A percentile compares a stretch with the other conserved stretches of the same genome.
Evolutionary conservation across 1,140 invertebrate genomes (phyloP).

Genomic region (Heliconius hermathena): DNA sequence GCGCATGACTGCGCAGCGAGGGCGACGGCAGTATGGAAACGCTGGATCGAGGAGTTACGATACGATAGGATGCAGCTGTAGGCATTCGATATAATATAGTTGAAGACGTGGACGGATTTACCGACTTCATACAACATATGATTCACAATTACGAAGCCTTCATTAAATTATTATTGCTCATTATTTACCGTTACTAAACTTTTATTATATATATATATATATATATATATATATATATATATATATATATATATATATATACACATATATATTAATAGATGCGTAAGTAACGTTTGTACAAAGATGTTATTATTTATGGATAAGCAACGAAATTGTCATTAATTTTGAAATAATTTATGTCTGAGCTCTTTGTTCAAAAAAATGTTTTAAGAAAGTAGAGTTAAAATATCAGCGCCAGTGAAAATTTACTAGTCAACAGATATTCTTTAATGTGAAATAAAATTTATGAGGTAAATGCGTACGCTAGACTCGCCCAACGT

Average conservation of each 20-base stretch:
- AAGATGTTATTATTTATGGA: background rate
- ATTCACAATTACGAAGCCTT: conserved; percentile 34
- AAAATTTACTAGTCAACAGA: background rate
- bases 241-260: too few relatives aligned
- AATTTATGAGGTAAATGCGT: background rate
- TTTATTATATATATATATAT: too few relatives aligned
- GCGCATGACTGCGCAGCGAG: conserved; percentile 20
- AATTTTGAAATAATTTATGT: background rate
- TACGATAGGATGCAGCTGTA: conserved; percentile 10
- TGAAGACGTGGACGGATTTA: conserved; percentile 75
- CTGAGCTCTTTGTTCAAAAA: background rate
- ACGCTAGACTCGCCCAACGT: conserved; percentile 46
- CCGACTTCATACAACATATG: conserved; percentile 48
- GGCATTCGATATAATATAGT: conserved; percentile 52
- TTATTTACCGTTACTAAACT: background rate
- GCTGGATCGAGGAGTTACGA: conserved; percentile 39
- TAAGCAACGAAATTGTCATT: background rate
- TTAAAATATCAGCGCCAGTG: too few relatives aligned
- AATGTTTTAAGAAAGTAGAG: background rate
- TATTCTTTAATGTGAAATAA: background rate
- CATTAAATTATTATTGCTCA: conserved; percentile 29
- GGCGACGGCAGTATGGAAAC: conserved; percentile 61
- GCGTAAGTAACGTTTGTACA: background rate
- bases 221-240: too few relatives aligned
- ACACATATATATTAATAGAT: too few relatives aligned